These are phyloP conservation scores for Hozukius guyotensis DNA, from an alignment of 2,797 vertebrate genomes.

Conservation along the genomic window DNA sequence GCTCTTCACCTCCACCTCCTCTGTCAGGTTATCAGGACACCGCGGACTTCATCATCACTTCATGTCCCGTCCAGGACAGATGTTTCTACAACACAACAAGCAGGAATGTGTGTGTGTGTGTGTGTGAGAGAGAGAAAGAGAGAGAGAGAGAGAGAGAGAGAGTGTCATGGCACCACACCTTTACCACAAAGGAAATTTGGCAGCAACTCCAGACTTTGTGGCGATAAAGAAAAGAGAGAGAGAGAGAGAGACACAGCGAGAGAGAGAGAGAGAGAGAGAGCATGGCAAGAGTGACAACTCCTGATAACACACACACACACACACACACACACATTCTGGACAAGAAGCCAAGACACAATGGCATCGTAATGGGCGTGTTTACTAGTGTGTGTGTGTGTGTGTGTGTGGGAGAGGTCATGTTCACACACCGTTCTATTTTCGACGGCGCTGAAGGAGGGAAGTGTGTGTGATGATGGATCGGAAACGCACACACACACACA, in stretches of 20 bases:
- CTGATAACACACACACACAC: constrained; percentile 40
- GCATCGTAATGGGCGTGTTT: constrained; percentile 72
- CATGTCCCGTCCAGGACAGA: not conserved
- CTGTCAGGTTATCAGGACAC: not conserved
- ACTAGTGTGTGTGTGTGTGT: constrained; percentile 45
- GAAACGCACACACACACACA: constrained; percentile 53
- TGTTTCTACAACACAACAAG: not conserved
- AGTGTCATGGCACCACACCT: constrained; percentile 82
- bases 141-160: constrained; percentile 13
- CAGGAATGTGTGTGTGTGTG: not conserved
- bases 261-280: constrained; percentile 44
- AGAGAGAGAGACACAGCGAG: not conserved
- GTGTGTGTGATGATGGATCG: constrained; percentile 83
- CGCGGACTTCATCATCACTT: not conserved
- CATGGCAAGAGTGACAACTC: constrained; percentile 31
- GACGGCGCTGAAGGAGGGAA: constrained; percentile 78
- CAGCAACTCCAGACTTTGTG: constrained; percentile 82
- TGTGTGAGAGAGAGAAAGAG: not conserved
- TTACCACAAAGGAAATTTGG: constrained; percentile 87
- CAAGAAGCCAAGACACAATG: constrained; percentile 71
- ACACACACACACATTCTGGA: constrained; percentile 45
- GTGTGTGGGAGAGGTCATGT: constrained; percentile 84
- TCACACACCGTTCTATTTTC: constrained; percentile 84
- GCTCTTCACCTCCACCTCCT: not conserved
- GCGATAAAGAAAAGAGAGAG: constrained; percentile 70